Evolutionary conservation across 2,113 vertebrate genomes (phyloP).

Genomic region (Odocoileus hemionus): DNA sequence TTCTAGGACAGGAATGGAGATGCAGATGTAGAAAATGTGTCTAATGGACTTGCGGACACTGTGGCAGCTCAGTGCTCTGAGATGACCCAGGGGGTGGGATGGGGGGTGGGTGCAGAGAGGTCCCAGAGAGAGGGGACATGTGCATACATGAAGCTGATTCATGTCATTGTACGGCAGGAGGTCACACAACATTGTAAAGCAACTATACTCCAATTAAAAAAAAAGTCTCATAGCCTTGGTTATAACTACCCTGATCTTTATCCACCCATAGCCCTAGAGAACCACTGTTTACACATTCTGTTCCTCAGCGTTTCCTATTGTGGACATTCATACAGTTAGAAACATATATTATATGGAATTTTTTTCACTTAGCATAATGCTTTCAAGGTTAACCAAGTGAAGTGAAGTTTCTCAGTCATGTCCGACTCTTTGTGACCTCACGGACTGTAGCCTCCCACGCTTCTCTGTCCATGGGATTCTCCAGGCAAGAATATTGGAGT

Average conservation of each 20-base stretch:
- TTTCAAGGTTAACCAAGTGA: neutral
- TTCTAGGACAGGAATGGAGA: neutral
- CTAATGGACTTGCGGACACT: neutral
- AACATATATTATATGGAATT: neutral
- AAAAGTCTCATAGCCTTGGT: too few species aligned
- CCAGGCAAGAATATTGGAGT: neutral
- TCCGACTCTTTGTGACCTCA: neutral
- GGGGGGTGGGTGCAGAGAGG: accelerated
- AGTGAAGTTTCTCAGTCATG: accelerated
- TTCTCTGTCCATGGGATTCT: neutral
- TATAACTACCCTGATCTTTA: too few species aligned
- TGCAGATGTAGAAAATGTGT: neutral
- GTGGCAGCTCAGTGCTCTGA: neutral
- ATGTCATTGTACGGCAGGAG: neutral
- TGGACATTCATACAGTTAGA: neutral
- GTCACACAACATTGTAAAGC: neutral
- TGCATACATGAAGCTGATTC: neutral
- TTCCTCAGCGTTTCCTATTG: neutral
- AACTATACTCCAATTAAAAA: too few species aligned
- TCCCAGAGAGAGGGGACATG: neutral
- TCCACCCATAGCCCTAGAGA: neutral
- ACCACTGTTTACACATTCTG: neutral
- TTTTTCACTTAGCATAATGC: neutral
- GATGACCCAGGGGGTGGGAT: neutral
- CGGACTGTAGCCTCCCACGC: neutral